phyloP scores from a whole-genome alignment of 2,113 vertebrate genomes.

The Eclectus roratus region DNA sequence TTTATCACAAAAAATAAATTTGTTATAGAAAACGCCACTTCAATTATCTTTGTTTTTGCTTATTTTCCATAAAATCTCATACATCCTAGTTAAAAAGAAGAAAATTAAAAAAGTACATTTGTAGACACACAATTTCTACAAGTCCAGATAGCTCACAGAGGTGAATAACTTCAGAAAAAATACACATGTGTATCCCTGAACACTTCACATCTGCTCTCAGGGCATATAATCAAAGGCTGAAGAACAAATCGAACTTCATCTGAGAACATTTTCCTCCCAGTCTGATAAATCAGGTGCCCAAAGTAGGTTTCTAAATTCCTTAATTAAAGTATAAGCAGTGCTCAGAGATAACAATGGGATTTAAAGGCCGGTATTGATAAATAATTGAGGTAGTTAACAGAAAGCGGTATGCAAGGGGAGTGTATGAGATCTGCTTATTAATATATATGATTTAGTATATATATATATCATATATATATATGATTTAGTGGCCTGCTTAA shows the following conservation, averaged over 20 bases:
- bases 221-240: rapidly evolving
- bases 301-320: background rate
- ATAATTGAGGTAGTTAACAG: background rate
- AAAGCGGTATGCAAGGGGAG: background rate
- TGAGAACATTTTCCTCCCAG: background rate
- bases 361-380: background rate
- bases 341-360: background rate
- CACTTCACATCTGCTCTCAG: background rate
- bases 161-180: background rate
- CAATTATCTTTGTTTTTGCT: background rate
- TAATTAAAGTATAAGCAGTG: background rate
- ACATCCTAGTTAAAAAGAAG: background rate
- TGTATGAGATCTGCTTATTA: background rate
- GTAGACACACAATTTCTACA: background rate
- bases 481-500: background rate
- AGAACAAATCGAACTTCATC: background rate
- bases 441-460: background rate
- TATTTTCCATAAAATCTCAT: background rate
- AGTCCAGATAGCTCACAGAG: background rate
- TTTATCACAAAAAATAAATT: background rate
- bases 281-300: background rate
- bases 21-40: background rate
- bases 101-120: too few relatives aligned
- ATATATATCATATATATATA: too few relatives aligned
- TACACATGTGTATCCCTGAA: too few relatives aligned